A percentile compares a stretch with the other conserved stretches of the same genome.
Conservation (phyloP, 2,797 vertebrate genomes). For the Micrastur ruficollis region DNA sequence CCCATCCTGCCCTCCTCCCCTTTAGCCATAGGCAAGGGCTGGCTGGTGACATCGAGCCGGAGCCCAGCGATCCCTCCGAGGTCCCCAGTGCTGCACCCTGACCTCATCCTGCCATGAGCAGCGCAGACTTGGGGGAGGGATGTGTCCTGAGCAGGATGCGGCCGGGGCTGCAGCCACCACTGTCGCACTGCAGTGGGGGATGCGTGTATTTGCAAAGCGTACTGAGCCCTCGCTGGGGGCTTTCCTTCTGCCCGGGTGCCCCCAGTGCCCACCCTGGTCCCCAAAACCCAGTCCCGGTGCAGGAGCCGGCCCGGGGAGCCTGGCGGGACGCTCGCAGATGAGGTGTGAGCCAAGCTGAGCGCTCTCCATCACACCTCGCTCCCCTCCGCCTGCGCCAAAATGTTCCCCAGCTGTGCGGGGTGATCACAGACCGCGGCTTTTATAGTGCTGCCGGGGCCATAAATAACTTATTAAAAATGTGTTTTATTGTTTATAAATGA, state of each 20-base stretch:
- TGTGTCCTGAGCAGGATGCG: background rate
- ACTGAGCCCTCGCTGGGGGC: no score
- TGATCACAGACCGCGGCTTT: background rate
- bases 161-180: no score
- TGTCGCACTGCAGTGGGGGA: rapidly evolving
- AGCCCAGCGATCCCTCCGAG: background rate
- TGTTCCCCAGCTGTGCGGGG: background rate
- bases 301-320: rapidly evolving
- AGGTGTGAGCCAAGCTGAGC: background rate
- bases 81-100: background rate
- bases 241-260: background rate
- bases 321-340: background rate
- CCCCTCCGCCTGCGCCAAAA: background rate
- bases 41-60: background rate
- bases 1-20: background rate
- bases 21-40: background rate
- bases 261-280: background rate
- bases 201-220: no score
- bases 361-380: background rate
- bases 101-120: background rate
- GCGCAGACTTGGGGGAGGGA: background rate
- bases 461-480: background rate
- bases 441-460: background rate
- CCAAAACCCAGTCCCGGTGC: background rate
- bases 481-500: conserved; percentile 54